A percentile compares a stretch with the other conserved stretches of the same genome.
Conservation (phyloP, 2,797 vertebrate genomes). For the Thalassophryne amazonica region DNA sequence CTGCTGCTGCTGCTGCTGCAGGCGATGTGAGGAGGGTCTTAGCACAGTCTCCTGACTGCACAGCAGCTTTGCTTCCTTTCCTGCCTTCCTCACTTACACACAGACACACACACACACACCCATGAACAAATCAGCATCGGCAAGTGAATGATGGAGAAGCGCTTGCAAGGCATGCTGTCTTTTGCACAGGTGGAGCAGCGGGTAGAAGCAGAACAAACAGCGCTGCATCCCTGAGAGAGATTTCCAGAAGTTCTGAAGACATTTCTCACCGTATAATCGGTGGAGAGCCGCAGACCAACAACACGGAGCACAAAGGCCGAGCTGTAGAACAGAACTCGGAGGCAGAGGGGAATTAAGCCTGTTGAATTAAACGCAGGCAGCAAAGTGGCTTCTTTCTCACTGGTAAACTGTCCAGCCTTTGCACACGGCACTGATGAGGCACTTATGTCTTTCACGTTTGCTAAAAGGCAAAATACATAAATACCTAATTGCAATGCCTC, state of each 20-base stretch:
- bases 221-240: slow-evolving; percentile 43
- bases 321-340: slow-evolving; percentile 49
- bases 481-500: slow-evolving; percentile 19
- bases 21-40: slow-evolving; percentile 65
- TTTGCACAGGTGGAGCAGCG: slow-evolving; percentile 39
- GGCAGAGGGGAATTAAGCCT: slow-evolving; percentile 36
- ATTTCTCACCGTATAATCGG: slow-evolving; percentile 45
- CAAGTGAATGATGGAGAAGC: slow-evolving; percentile 53
- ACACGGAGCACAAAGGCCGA: slow-evolving; percentile 42
- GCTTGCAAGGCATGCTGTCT: slow-evolving; percentile 41
- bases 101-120: slow-evolving; percentile 13
- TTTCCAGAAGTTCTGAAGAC: slow-evolving; percentile 48
- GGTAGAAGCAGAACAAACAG: slow-evolving; percentile 46
- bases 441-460: slow-evolving; percentile 1
- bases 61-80: slow-evolving; percentile 47
- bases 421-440: no score
- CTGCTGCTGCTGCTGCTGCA: slow-evolving; percentile 65
- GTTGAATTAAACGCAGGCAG: slow-evolving; percentile 23
- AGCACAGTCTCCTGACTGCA: slow-evolving; percentile 72
- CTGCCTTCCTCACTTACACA: slow-evolving; percentile 9
- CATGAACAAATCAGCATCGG: slow-evolving; percentile 46
- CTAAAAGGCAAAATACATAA: slow-evolving; percentile 22
- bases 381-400: slow-evolving; percentile 7
- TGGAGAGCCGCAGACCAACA: slow-evolving; percentile 34
- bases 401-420: not conserved